These are phyloP conservation scores for Caenorhabditis remanei DNA, from an alignment of 1,140 invertebrate species.

Conservation along the genomic window DNA sequence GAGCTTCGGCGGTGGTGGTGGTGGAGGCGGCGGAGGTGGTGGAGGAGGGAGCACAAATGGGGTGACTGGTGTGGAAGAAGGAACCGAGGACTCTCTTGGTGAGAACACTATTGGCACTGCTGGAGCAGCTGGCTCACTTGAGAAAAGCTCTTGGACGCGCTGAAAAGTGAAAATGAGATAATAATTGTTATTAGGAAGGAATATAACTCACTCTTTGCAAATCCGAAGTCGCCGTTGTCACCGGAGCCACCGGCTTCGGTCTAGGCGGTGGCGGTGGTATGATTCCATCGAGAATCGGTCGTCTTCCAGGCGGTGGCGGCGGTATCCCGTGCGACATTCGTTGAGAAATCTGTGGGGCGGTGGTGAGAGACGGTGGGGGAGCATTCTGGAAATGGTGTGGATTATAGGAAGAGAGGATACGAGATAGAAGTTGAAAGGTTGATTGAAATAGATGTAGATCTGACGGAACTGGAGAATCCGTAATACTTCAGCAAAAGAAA, in stretches of 20 bases:
- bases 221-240: neutral
- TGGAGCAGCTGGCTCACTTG: neutral
- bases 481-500: neutral
- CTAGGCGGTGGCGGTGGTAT: constrained; percentile 9
- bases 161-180: too few species aligned
- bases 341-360: neutral
- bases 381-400: constrained; percentile 4
- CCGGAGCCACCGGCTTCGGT: neutral
- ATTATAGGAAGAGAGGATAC: neutral
- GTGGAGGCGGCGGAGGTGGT: constrained; percentile 22
- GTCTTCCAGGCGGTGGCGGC: constrained; percentile 30
- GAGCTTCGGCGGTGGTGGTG: neutral
- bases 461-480: constrained; percentile 26
- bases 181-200: too few species aligned
- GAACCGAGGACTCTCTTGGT: neutral
- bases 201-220: constrained; percentile 17
- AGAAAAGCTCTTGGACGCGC: constrained; percentile 38
- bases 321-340: neutral
- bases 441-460: neutral
- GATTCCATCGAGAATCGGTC: neutral
- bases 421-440: neutral
- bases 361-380: constrained; percentile 26
- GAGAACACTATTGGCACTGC: constrained; percentile 3
- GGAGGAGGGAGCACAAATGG: neutral
- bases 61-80: neutral